phyloP scores from a whole-genome alignment of 2,888 invertebrate species.

The Aspidapion aeneum region DNA sequence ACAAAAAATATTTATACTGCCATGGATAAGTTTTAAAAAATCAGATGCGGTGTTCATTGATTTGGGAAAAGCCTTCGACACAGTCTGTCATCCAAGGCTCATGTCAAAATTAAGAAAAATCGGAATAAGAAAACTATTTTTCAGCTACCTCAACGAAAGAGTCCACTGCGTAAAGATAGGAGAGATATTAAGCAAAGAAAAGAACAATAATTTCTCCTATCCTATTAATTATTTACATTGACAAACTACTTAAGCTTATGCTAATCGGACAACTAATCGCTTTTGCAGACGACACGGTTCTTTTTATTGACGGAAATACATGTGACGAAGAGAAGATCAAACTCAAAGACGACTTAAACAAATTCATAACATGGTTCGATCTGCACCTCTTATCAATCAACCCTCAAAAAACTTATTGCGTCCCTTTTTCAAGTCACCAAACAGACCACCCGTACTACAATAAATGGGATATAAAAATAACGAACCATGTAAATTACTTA shows the following conservation, averaged over 20 bases:
- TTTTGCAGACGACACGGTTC: not conserved
- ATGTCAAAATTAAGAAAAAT: not conserved
- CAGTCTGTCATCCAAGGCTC: not conserved
- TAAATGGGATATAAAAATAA: not conserved
- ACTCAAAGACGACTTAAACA: not conserved
- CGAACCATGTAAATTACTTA: not conserved
- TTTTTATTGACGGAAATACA: not conserved
- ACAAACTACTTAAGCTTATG: not conserved
- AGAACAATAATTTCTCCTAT: not conserved
- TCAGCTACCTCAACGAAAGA: not conserved
- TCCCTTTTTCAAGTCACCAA: not conserved
- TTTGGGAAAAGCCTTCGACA: not conserved
- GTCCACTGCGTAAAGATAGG: not conserved
- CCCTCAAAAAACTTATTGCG: not conserved
- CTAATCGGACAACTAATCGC: not conserved
- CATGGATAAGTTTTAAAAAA: no score
- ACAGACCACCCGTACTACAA: not conserved
- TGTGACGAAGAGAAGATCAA: not conserved
- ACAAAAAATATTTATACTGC: no score
- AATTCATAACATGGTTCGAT: not conserved
- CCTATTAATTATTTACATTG: not conserved
- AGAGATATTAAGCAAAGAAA: not conserved
- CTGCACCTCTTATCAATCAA: not conserved
- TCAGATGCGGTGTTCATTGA: not conserved
- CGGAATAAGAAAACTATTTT: not conserved